These are phyloP conservation scores for Strix aluco DNA, from an alignment of 2,113 vertebrate species.

Conservation along the genomic window DNA sequence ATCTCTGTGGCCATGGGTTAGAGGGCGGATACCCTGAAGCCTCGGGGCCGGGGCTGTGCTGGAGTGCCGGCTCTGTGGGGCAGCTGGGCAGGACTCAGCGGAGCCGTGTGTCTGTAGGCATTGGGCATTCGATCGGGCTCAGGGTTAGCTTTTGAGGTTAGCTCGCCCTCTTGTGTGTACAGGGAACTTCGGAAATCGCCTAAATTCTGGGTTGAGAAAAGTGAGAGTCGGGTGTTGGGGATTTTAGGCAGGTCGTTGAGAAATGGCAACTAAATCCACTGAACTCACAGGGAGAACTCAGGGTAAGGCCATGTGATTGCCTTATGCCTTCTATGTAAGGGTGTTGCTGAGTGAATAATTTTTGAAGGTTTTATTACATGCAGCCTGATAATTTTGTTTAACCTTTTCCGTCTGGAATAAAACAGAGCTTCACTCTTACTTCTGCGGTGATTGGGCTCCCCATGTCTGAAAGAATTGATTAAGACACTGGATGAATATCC, in stretches of 20 bases:
- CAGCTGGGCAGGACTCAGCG: rapidly evolving
- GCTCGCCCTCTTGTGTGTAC: rapidly evolving
- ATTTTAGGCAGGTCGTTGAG: background rate
- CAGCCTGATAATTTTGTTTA: background rate
- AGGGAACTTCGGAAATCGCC: rapidly evolving
- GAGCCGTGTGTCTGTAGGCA: rapidly evolving
- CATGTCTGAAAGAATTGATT: background rate
- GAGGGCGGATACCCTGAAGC: too few species aligned
- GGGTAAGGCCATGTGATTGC: too few species aligned
- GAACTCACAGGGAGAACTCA: background rate
- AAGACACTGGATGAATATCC: background rate
- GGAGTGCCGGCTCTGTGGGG: background rate
- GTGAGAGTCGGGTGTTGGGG: too few species aligned
- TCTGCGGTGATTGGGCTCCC: background rate
- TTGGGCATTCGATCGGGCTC: rapidly evolving
- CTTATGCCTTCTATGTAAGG: rapidly evolving
- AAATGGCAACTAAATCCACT: too few species aligned
- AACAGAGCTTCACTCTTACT: rapidly evolving
- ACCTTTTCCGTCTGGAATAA: background rate
- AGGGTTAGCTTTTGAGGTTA: too few species aligned
- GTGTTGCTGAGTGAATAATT: rapidly evolving
- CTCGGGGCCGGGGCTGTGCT: background rate
- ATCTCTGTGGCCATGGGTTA: background rate
- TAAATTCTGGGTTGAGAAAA: too few species aligned
- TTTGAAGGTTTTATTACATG: background rate